phyloP scores from a whole-genome alignment of 2,888 invertebrate species.

The Caenorhabditis parvicauda region DNA sequence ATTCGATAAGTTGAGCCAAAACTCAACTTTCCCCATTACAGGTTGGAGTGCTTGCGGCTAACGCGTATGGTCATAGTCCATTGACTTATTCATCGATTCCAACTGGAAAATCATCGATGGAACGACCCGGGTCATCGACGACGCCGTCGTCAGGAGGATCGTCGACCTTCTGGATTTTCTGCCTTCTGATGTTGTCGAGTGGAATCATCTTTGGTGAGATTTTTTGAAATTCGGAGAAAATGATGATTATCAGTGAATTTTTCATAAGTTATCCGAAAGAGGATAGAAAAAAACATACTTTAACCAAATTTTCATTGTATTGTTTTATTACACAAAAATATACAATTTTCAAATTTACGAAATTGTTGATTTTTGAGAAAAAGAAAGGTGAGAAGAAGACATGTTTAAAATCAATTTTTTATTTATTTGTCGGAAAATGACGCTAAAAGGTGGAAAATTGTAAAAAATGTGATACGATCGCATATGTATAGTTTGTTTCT shows the following conservation, averaged over 20 bases:
- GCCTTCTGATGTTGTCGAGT: slow-evolving; percentile 13
- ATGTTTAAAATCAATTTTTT: too few relatives aligned
- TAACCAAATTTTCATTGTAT: too few relatives aligned
- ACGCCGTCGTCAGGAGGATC: slow-evolving; percentile 2
- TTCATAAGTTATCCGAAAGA: neutral
- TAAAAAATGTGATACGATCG: too few relatives aligned
- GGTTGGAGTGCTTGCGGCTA: slow-evolving; percentile 39
- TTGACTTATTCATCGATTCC: slow-evolving; percentile 23
- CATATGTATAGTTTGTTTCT: too few relatives aligned
- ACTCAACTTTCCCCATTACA: too few relatives aligned
- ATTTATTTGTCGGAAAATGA: too few relatives aligned
- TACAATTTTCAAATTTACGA: too few relatives aligned
- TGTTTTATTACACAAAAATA: too few relatives aligned
- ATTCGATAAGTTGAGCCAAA: too few relatives aligned
- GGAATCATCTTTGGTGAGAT: slow-evolving; percentile 12
- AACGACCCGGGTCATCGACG: slow-evolving; percentile 2
- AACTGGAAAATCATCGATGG: neutral
- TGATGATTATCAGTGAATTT: neutral
- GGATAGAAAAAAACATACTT: neutral
- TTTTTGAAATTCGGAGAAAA: slow-evolving; percentile 4
- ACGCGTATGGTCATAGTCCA: slow-evolving; percentile 39
- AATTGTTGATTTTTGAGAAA: too few relatives aligned
- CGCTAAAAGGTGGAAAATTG: too few relatives aligned
- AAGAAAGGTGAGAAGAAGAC: too few relatives aligned
- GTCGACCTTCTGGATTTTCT: slow-evolving; percentile 22